These are phyloP conservation scores for Catamblyrhynchus diadema DNA, from an alignment of 2,797 vertebrate species.

Conservation along the genomic window DNA sequence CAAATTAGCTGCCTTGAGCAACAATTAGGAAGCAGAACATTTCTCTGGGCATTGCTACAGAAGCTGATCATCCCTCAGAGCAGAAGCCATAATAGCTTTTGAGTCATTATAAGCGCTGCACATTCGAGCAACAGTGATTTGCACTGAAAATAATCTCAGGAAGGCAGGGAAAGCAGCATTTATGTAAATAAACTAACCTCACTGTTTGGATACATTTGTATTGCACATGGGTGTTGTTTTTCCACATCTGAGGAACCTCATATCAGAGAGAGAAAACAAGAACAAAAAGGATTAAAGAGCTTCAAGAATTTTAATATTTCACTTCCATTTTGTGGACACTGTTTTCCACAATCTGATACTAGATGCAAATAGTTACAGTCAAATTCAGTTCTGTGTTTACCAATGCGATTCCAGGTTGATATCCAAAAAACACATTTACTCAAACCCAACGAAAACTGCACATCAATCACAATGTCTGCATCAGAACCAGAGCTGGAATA, in stretches of 20 bases:
- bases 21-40: constrained; percentile 56
- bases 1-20: constrained; percentile 43
- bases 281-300: constrained; percentile 50
- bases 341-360: background rate
- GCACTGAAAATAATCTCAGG: constrained; percentile 63
- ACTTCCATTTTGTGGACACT: constrained; percentile 15
- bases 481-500: background rate
- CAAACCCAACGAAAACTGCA: constrained; percentile 16
- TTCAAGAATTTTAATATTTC: constrained; percentile 55
- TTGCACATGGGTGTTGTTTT: constrained; percentile 41
- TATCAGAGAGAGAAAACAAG: constrained; percentile 27
- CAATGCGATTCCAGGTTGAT: constrained; percentile 29
- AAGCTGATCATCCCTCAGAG: constrained; percentile 57
- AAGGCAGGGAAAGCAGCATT: constrained; percentile 65
- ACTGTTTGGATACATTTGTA: constrained; percentile 62
- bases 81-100: constrained; percentile 45
- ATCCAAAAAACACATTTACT: background rate
- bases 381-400: constrained; percentile 50
- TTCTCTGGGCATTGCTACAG: constrained; percentile 55
- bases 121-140: constrained; percentile 62
- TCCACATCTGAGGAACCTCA: background rate
- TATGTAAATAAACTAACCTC: constrained; percentile 75
- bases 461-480: background rate
- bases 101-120: constrained; percentile 46
- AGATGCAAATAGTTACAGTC: constrained; percentile 35